Base-by-base conservation (phyloP, 53 echinoderm and acorn worm genomes). In the Zoroaster sp. region DNA sequence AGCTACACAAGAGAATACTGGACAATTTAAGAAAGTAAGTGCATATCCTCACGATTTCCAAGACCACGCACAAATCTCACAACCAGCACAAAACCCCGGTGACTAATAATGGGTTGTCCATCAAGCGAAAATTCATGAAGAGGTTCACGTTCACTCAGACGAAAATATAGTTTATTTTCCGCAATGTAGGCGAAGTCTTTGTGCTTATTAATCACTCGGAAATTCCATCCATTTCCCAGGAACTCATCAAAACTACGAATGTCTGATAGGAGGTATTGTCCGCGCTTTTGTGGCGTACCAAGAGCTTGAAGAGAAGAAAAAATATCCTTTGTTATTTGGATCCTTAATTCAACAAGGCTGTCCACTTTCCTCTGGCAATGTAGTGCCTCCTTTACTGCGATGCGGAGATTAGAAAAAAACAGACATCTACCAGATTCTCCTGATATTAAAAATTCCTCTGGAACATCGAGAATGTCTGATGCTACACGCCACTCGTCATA, bases 141-240 rank as follows among this genome's bases (percentile, higher is more conserved):
- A 43, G 88, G 88, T 37, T 75, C 59, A 6, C 88, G 36, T 74
- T 88, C 88, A 75, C 74, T 14, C n/a, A 87, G 51, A 25, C 63
- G 88, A 32, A 87, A 74, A n/a, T n/a, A n/a, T n/a, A n/a, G 32
- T 18, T 34, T 32, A 4, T 55, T 75, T 7, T 88, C 63, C 6
- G 75, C 11, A 35, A 92, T 44, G 73, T 53, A 88, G n/a, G 88
- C 92, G 73, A 88, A 88, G 80, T 92, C 92, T 74, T 66, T 55
- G 42, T 88, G 72, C 44, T 81, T 71, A 88, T 92, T 88, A 23
- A 81, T 54, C 40, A 92, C 82, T 21, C 83, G 78, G 42, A 66
- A 78, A 78, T 91, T 77, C 88, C 92, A 92, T 80, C 52, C 89
- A 33, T 51, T 70, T n/a, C 88, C 88, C 34, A 81, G 47, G 72